Percentiles rank a stretch among this genome's conserved stretches.
phyloP scores from a whole-genome alignment of 2,888 invertebrate species.

The Fabriciana adippe region DNA sequence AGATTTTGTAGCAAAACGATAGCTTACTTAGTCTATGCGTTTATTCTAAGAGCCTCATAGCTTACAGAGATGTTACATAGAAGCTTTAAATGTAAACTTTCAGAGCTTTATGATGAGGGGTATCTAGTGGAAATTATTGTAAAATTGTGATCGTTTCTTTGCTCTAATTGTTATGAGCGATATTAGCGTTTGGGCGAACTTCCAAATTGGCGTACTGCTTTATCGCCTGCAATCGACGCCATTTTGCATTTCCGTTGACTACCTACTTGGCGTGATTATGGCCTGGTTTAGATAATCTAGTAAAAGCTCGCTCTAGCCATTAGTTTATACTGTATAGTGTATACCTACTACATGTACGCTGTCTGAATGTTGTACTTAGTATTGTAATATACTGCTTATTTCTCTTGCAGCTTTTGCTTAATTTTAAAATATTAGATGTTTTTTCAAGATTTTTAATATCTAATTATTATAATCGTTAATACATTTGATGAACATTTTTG shows the following conservation, averaged over 20 bases:
- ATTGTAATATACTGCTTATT: no score
- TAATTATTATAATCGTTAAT: no score
- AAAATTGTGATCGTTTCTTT: slow-evolving; percentile 16
- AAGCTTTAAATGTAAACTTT: not conserved
- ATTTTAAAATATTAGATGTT: no score
- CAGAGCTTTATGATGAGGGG: not conserved
- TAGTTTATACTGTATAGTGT: not conserved
- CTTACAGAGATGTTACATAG: no score
- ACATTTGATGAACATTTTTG: no score
- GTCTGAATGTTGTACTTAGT: no score
- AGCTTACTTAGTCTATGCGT: no score
- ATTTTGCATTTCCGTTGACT: slow-evolving; percentile 38
- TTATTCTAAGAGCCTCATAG: no score
- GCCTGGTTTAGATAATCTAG: slow-evolving; percentile 19
- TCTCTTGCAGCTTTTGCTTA: no score
- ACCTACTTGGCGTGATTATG: slow-evolving; percentile 38
- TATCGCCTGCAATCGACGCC: slow-evolving; percentile 42
- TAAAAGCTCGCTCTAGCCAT: slow-evolving; percentile 11
- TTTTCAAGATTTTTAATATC: no score
- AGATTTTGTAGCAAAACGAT: no score
- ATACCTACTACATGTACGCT: not conserved
- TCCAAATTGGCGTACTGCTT: slow-evolving; percentile 44
- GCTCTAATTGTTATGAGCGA: slow-evolving; percentile 35
- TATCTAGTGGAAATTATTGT: slow-evolving; percentile 11
- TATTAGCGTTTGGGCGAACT: slow-evolving; percentile 43